phyloP scores from a whole-genome alignment of 1,140 invertebrate species.

The Polypedilum vanderplanki region DNA sequence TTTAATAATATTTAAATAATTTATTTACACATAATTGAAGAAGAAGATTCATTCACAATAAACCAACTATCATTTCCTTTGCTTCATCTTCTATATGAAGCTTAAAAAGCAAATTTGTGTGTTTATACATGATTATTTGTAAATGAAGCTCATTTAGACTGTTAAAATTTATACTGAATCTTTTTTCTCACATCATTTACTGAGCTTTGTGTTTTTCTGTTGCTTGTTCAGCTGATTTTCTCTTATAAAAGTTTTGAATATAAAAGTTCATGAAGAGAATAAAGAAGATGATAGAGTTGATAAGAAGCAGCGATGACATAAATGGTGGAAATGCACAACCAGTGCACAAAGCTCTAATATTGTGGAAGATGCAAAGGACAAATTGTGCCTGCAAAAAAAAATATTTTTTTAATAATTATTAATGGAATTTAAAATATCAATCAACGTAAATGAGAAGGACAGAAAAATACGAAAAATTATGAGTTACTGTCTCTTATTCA shows the following conservation, averaged over 20 bases:
- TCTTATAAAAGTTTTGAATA: conserved; percentile 67
- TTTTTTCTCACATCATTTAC: not conserved
- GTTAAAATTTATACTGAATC: not conserved
- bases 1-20: too few species aligned
- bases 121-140: not conserved
- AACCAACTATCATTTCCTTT: not conserved
- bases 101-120: not conserved
- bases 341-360: conserved; percentile 61
- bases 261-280: conserved; percentile 88
- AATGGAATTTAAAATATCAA: not conserved
- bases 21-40: not conserved
- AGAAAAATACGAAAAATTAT: not conserved
- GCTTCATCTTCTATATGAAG: not conserved
- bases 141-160: not conserved
- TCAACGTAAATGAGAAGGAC: not conserved
- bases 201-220: not conserved
- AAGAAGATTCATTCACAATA: not conserved
- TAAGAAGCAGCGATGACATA: conserved; percentile 65
- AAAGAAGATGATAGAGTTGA: conserved; percentile 88
- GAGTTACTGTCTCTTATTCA: not conserved
- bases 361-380: conserved; percentile 65
- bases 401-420: conserved; percentile 32
- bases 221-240: conserved; percentile 10
- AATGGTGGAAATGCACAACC: conserved; percentile 71
- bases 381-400: conserved; percentile 61